Evolutionary conservation across 2,888 invertebrate genomes (phyloP), one percentile per base, ranked within the genome.

Genomic region (Kuschelorhynchus macadamiae): DNA sequence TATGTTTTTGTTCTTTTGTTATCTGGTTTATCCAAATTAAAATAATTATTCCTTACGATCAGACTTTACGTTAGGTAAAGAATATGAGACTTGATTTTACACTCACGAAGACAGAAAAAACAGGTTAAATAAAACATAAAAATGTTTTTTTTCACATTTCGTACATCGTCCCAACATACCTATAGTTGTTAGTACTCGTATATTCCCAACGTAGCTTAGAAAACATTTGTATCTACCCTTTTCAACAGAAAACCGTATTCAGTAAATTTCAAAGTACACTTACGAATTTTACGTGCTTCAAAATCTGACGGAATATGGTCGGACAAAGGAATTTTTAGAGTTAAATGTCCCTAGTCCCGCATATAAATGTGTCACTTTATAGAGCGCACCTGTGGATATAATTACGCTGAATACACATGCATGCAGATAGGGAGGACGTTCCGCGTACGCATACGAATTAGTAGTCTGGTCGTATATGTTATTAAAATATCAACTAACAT

Each of bases 351-450:
- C 75, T 74, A 74, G 73, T 64, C 72, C 66, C 71, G 78, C 76
- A 79, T 78, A 78, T 72, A 77, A 79, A 79, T 78, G 70, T 65
- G 53, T 59, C 70, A 71, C 74, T 70, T 73, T 76, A 71, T 72
- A 63, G 71, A 72, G 73, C 75, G 75, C 77, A 77, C 76, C 78
- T 78, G 77, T 73, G 74, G 75, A 77, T 75, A 73, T 75, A 74
- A 76, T 74, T 76, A 73, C 72, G 46, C 44, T 18, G 14, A 44
- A 12, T 14, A 9, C 17, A 25, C 41, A 21, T 41, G 33, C 18
- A 14, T 36, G 16, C 9, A 41, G 7, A 33, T 32, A 32, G 44
- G 33, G 56, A 57, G 56, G 17, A 42, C 11, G 17, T 57, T 39
- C 44, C 44, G 46, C 44, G 33, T 46, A 7, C 4, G 20, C 12